Conservation (phyloP, 92 coral and sea anemone species). For the Phenganax subtilis region DNA sequence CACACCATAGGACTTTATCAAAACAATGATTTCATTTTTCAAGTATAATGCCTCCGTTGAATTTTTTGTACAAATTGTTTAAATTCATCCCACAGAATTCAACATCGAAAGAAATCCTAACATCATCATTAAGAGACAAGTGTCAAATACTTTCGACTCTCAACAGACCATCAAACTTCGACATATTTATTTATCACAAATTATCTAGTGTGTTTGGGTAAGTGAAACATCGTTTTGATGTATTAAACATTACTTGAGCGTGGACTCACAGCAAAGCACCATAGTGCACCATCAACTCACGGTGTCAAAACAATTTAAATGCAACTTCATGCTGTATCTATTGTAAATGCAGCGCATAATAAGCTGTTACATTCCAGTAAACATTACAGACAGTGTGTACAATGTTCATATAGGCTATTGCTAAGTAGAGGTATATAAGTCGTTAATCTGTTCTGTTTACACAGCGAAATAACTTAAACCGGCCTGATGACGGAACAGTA, state of each 20-base stretch:
- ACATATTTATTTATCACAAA: constrained; percentile 27
- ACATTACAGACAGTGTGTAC: too few relatives aligned
- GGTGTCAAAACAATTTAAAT: not conserved
- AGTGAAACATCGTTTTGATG: not conserved
- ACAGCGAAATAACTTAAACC: not conserved
- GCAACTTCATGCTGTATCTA: not conserved
- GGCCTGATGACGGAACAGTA: not conserved
- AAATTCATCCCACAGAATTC: too few relatives aligned
- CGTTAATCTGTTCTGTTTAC: not conserved
- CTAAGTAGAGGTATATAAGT: not conserved
- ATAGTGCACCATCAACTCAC: not conserved
- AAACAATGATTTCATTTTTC: constrained; percentile 28
- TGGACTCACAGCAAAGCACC: not conserved
- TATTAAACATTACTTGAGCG: not conserved
- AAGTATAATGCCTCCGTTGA: not conserved
- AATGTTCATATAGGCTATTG: not conserved
- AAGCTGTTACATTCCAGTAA: too few relatives aligned
- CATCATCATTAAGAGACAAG: not conserved
- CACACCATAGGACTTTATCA: constrained; percentile 24
- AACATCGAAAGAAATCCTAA: too few relatives aligned
- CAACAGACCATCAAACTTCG: constrained; percentile 34
- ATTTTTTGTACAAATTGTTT: not conserved
- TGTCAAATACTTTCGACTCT: constrained; percentile 19
- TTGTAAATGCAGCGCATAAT: too few relatives aligned
- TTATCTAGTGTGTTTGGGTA: constrained; percentile 1